A percentile compares a stretch with the other conserved stretches of the same genome.
Conservation (phyloP, 1,140 invertebrate genomes). For the Lethrus apterus region DNA sequence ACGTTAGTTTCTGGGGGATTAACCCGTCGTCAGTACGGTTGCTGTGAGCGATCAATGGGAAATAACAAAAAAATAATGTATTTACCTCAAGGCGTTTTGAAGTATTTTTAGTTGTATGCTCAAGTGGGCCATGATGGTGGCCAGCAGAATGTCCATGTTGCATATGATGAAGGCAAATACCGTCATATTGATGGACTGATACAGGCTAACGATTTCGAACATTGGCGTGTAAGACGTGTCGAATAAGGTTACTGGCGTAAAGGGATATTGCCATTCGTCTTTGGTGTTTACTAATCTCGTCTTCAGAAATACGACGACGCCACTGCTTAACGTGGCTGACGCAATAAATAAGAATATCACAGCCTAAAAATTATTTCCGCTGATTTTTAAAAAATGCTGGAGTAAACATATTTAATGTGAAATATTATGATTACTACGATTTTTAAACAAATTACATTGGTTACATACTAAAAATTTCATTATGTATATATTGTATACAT, state of each 20-base stretch:
- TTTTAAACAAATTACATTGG: too few species aligned
- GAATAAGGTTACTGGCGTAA: slow-evolving; percentile 9
- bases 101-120: slow-evolving; percentile 19
- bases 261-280: slow-evolving; percentile 17
- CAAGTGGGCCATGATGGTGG: slow-evolving; percentile 15
- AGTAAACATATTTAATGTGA: too few species aligned
- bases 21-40: too few species aligned
- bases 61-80: too few species aligned
- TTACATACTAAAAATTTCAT: too few species aligned
- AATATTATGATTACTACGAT: too few species aligned
- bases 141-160: slow-evolving; percentile 15
- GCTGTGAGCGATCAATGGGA: too few species aligned
- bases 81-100: slow-evolving; percentile 12
- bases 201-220: slow-evolving; percentile 14
- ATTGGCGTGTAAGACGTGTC: slow-evolving; percentile 1
- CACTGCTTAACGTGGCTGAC: slow-evolving; percentile 5
- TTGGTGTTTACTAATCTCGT: slow-evolving; percentile 4
- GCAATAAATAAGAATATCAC: slow-evolving; percentile 14
- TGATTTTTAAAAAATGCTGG: too few species aligned
- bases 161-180: slow-evolving; percentile 11
- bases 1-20: too few species aligned
- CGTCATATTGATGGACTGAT: slow-evolving; percentile 8
- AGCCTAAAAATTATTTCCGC: neutral
- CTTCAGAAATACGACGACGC: slow-evolving; percentile 1
- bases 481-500: too few species aligned